Base-by-base conservation (phyloP, 2,113 vertebrate genomes). In the Labeo catla region DNA sequence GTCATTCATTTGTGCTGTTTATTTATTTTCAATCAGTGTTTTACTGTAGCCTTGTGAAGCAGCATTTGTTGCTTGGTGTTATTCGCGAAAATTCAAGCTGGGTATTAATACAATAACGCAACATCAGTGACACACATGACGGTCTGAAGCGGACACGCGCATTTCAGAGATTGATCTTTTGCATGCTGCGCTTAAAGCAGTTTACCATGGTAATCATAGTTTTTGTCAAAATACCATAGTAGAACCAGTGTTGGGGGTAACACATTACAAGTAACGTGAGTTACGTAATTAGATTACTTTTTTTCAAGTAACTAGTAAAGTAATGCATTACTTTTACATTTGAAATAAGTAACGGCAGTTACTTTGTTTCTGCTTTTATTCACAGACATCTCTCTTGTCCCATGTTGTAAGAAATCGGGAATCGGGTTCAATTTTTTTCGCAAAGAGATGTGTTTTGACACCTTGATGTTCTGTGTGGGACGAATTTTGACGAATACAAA, bases 81-180 rank as follows among this genome's bases (percentile, higher is more conserved):
- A 47, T 63, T n/a, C 4, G 6, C 16, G 0, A 59, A 34, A 78
- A 78, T 52, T 54, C 28, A 57, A 80, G 36, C 36, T 39, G 57
- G 36, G 39, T 39, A n/a, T 59, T 59, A 79, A 45, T 2, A 79
- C 34, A 61, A n/a, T 79, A 59, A 47, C 6, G 3, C 52, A 16
- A 23, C 21, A 43, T 74, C 72, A 47, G 77, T 45, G 76, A 57
- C 76, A 34, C 76, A 57, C 50, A 47, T 74, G 72, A 74, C n/a
- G 43, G 10, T 45, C 72, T 3, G 70, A 73, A 73, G 10, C 39
- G 2, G 10, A 73, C 2, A 10, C 43, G 4, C 21, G 0, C 10
- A 19, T 0, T 74, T 74, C 39, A 12, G 39, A 47, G 70, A 47
- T n/a, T n/a, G 10, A 21, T 7, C 70, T 19, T 70, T 39, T 39